Evolutionary conservation across 2,797 vertebrate genomes (phyloP), one percentile per base, ranked within the genome.

Genomic region (Lepus townsendii): DNA sequence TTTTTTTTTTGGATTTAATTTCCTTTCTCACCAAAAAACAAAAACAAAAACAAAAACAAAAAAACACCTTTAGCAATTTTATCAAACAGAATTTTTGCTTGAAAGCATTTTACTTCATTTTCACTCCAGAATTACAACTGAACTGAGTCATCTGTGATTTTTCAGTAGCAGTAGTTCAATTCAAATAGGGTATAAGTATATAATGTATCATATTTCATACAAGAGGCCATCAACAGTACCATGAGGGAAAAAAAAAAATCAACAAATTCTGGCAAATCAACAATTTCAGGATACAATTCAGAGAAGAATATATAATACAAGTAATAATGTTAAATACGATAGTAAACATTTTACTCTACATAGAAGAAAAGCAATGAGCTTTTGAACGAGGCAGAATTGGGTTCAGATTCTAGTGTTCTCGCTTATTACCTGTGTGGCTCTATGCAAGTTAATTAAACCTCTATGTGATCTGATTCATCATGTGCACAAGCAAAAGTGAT

Each of bases 1-100:
- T 57, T 93, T 94, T 52, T 32, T 26, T 88, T 93, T 42, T 84
- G 63, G 47, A 93, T 90, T 60, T 86, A 32, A 42, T 62, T 90
- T 96, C 57, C 26, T 54, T 78, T 77, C 69, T 86, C 30, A 42
- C 26, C 27, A 60, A 77, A 75, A 83, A 60, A 22, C 60, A 66
- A 35, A 35, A 35, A 35, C 35, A 35, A 35, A 35, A 35, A 35
- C 35, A 35, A 35, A 35, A 35, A 35, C 35, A n/a, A 62, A 7
- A 80, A 65, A 60, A 20, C 65, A 30, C 62, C 93, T 30, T 72
- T 35, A 78, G 17, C 73, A 79, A 88, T 60, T 84, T 78, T 52
- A 85, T 92, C 47, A 26, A 86, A 80, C 79, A 83, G 24, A 68
- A 68, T 65, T 93, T 93, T 85, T 86, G 57, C 20, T 88, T 79